These are phyloP conservation scores for Apodemia duryi DNA, from an alignment of 2,888 invertebrate genomes.

Conservation along the genomic window DNA sequence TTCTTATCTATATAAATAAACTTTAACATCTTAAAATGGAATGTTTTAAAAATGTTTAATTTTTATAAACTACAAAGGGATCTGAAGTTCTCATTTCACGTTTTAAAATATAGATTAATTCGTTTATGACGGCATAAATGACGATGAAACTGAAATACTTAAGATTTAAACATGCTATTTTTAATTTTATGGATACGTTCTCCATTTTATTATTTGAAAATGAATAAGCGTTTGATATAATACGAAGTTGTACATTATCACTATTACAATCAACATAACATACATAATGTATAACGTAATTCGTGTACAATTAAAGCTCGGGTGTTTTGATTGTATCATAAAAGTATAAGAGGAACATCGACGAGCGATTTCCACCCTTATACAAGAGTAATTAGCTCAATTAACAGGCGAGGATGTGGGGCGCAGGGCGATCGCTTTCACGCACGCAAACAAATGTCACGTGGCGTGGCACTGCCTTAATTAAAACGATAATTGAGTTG, in stretches of 20 bases:
- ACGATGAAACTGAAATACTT: not conserved
- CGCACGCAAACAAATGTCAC: slow-evolving; percentile 79
- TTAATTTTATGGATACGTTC: not conserved
- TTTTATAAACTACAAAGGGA: no score
- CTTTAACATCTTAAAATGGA: no score
- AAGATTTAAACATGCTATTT: not conserved
- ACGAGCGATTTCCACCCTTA: slow-evolving; percentile 70
- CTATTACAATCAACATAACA: not conserved
- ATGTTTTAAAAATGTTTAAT: no score
- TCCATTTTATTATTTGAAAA: not conserved
- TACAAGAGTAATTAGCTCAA: slow-evolving; percentile 80
- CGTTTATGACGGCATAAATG: no score
- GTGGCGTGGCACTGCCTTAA: slow-evolving; percentile 73
- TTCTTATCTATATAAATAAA: no score
- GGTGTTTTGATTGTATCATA: slow-evolving; percentile 12
- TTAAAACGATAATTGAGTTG: slow-evolving; percentile 80
- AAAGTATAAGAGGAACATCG: slow-evolving; percentile 43
- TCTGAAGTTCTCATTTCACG: no score
- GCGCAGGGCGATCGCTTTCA: slow-evolving; percentile 61
- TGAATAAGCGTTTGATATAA: not conserved
- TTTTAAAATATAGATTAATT: no score
- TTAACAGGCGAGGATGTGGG: slow-evolving; percentile 59
- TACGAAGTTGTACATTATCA: not conserved
- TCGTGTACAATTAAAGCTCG: slow-evolving; percentile 1
- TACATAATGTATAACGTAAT: not conserved